Evolutionary conservation across 2,797 vertebrate species (phyloP).

Genomic region (Erethizon dorsatum): DNA sequence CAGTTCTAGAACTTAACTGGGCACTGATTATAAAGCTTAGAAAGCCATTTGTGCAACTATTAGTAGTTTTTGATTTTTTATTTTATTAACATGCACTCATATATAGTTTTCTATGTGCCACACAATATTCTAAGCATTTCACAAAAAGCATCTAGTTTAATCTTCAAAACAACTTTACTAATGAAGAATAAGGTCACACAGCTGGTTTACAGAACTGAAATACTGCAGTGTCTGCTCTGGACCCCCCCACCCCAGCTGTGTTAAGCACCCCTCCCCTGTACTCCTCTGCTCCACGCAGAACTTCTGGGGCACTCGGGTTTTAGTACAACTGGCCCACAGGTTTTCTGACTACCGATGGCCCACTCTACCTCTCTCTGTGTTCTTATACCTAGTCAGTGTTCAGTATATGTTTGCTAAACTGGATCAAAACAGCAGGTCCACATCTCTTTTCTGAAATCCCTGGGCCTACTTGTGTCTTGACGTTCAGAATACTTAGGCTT

Average conservation of each 20-base stretch:
- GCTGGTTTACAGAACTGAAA: not conserved
- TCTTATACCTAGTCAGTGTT: not conserved
- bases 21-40: not conserved
- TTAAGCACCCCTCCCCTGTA: too few relatives aligned
- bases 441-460: not conserved
- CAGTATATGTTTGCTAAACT: not conserved
- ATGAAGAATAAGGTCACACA: not conserved
- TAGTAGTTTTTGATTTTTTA: not conserved
- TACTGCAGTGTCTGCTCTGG: not conserved
- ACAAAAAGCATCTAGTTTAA: not conserved
- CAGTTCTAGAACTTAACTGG: constrained; percentile 5
- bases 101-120: not conserved
- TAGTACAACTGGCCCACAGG: not conserved
- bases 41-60: not conserved
- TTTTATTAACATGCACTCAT: not conserved
- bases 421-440: not conserved
- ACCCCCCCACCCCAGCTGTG: not conserved
- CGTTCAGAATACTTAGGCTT: not conserved
- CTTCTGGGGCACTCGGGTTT: not conserved
- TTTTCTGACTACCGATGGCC: not conserved
- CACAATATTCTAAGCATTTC: not conserved
- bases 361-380: not conserved
- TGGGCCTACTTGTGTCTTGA: not conserved
- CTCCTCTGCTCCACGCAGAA: too few relatives aligned
- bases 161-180: not conserved